phyloP scores from a whole-genome alignment of 2,113 vertebrate species.

The Hiodon tergisus region DNA sequence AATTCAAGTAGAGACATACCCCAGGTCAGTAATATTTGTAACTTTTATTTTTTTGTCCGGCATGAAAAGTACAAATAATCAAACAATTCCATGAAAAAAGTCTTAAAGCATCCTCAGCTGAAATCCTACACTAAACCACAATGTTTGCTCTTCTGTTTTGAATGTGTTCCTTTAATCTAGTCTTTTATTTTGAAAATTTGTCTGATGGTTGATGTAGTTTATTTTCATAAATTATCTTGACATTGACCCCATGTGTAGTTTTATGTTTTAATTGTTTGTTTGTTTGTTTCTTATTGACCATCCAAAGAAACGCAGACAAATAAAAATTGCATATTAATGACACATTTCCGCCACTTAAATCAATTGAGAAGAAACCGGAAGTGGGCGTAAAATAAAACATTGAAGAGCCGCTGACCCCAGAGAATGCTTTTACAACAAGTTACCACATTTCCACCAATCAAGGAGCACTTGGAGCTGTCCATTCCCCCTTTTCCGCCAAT shows the following conservation, averaged over 20 bases:
- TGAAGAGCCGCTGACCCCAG: constrained; percentile 63
- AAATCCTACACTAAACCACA: constrained; percentile 85
- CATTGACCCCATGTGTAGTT: constrained; percentile 57
- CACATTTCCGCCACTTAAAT: constrained; percentile 69
- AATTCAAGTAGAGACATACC: constrained; percentile 13
- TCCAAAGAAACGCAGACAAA: constrained; percentile 80
- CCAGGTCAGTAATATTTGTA: constrained; percentile 69
- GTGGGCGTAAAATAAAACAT: constrained; percentile 60
- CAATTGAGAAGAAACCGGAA: constrained; percentile 68
- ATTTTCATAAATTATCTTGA: constrained; percentile 14
- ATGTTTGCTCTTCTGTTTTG: constrained; percentile 67
- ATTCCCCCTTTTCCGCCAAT: background rate
- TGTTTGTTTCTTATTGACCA: constrained; percentile 69
- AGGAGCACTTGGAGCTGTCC: background rate
- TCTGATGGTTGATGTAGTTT: constrained; percentile 3
- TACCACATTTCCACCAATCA: background rate
- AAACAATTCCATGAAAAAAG: constrained; percentile 96
- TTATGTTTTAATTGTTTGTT: constrained; percentile 41
- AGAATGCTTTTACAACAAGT: constrained; percentile 2
- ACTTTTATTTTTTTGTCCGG: constrained; percentile 85
- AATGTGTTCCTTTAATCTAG: constrained; percentile 68
- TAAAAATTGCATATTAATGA: constrained; percentile 76
- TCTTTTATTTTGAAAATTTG: constrained; percentile 66
- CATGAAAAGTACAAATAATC: constrained; percentile 98
- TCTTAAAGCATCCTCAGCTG: constrained; percentile 86